Conservation (phyloP, 2,888 invertebrate genomes). For the Mesochorus sp. region DNA sequence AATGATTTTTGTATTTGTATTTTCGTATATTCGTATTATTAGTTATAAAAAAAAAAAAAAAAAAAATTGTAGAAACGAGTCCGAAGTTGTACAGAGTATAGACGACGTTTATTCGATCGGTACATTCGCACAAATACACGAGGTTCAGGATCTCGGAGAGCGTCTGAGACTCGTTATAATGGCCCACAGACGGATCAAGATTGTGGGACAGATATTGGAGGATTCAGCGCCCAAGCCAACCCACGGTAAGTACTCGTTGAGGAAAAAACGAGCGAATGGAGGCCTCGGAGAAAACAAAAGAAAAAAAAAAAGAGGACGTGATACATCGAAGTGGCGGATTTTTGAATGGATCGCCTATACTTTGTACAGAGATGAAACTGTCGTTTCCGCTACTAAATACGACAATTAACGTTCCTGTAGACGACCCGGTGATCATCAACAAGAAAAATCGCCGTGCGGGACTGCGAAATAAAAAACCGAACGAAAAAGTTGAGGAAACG, state of each 20-base stretch:
- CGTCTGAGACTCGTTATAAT: constrained; percentile 95
- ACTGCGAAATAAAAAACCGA: constrained; percentile 71
- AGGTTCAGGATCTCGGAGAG: constrained; percentile 97
- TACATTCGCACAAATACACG: constrained; percentile 98
- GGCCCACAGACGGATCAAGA: constrained; percentile 94
- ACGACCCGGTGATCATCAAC: constrained; percentile 86
- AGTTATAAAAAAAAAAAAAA: too few species aligned
- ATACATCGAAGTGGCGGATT: not conserved
- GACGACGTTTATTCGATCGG: constrained; percentile 95
- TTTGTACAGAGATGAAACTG: constrained; percentile 87
- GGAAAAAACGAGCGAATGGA: too few species aligned
- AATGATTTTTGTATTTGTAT: too few species aligned
- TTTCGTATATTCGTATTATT: not conserved
- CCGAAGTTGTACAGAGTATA: constrained; percentile 91
- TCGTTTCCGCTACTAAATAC: constrained; percentile 92
- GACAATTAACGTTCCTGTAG: constrained; percentile 91
- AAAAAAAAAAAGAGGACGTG: not conserved
- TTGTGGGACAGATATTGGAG: constrained; percentile 91
- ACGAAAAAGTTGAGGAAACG: constrained; percentile 66
- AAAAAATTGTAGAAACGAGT: constrained; percentile 86
- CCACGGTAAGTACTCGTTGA: constrained; percentile 83
- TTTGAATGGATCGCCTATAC: constrained; percentile 11
- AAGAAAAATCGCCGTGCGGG: constrained; percentile 74
- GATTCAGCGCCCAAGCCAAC: constrained; percentile 85
- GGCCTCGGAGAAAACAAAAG: too few species aligned